Conservation (phyloP, 2,888 invertebrate species). For the Clostera curtula region DNA sequence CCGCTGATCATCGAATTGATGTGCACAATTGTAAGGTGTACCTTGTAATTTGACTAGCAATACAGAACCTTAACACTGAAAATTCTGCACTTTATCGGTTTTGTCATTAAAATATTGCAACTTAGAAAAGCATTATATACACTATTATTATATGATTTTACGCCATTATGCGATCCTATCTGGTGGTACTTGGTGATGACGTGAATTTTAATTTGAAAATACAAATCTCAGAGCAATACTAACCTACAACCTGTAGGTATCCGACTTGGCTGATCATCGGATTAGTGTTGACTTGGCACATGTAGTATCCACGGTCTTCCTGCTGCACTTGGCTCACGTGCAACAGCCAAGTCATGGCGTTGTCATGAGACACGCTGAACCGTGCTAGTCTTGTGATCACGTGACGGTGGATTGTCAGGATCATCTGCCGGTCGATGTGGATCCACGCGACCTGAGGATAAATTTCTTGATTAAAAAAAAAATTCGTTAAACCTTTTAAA, state of each 20-base stretch:
- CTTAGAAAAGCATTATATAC: too few relatives aligned
- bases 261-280: constrained; percentile 97
- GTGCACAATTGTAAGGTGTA: too few relatives aligned
- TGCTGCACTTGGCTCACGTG: constrained; percentile 94
- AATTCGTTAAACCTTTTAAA: too few relatives aligned
- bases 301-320: constrained; percentile 92
- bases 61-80: too few relatives aligned
- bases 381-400: constrained; percentile 93
- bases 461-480: too few relatives aligned
- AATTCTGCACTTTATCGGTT: too few relatives aligned
- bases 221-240: constrained; percentile 40
- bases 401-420: constrained; percentile 93
- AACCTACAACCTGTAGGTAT: constrained; percentile 93
- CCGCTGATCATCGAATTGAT: too few relatives aligned
- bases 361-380: constrained; percentile 92
- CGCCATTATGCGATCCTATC: too few relatives aligned
- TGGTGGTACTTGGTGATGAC: too few relatives aligned
- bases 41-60: too few relatives aligned
- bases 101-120: too few relatives aligned
- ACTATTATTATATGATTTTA: too few relatives aligned
- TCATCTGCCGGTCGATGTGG: constrained; percentile 95
- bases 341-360: constrained; percentile 92
- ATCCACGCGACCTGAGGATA: constrained; percentile 97
- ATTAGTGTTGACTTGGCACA: constrained; percentile 93
- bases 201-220: neutral